A percentile compares a stretch with the other conserved stretches of the same genome.
Evolutionary conservation across 1,140 invertebrate genomes (phyloP).

Genomic region (Neotoxoptera formosana): DNA sequence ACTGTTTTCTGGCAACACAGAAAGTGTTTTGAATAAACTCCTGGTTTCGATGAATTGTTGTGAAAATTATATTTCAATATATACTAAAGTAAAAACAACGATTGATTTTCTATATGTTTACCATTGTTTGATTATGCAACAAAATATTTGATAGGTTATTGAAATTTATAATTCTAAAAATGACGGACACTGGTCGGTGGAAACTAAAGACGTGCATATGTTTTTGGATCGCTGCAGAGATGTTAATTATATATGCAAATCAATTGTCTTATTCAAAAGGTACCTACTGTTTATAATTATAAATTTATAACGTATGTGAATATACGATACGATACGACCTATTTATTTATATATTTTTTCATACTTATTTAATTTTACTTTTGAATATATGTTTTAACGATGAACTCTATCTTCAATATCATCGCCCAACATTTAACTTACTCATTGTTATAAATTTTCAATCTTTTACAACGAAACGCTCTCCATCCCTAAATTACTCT

Average conservation of each 20-base stretch:
- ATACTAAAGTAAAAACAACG: constrained; percentile 4
- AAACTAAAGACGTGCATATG: constrained; percentile 28
- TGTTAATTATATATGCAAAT: constrained; percentile 30
- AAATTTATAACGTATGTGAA: neutral
- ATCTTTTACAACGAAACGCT: neutral
- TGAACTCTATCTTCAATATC: neutral
- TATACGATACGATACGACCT: neutral
- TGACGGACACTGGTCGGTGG: neutral
- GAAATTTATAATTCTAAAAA: constrained; percentile 39
- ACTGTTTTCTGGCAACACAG: neutral
- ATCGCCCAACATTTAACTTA: neutral
- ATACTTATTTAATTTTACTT: neutral
- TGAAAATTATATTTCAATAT: constrained; percentile 39
- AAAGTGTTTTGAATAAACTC: neutral
- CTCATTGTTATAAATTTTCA: neutral
- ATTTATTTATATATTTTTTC: neutral
- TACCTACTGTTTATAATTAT: neutral
- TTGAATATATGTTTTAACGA: neutral
- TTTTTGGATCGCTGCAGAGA: constrained; percentile 54
- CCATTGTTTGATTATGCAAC: neutral
- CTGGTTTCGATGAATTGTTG: neutral
- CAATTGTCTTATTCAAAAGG: constrained; percentile 38
- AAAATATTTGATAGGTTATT: neutral
- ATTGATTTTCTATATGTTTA: neutral
- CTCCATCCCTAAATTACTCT: neutral